Conservation (phyloP, 2,113 vertebrate species). For the Xiphorhynchus elegans region DNA sequence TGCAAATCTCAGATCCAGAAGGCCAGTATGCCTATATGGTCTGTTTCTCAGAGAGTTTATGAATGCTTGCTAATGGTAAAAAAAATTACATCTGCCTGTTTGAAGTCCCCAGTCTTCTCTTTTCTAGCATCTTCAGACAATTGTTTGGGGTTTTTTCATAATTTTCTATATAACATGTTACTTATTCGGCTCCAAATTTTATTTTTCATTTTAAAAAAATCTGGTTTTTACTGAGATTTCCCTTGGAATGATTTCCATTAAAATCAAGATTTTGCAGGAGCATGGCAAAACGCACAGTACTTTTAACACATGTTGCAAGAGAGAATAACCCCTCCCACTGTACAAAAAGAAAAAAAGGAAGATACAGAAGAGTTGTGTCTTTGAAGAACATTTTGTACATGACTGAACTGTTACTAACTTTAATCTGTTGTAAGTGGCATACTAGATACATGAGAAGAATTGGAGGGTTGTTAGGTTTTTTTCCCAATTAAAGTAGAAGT, state of each 20-base stretch:
- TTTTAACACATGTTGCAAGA: neutral
- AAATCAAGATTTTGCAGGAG: neutral
- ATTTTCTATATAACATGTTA: neutral
- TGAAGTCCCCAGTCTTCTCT: neutral
- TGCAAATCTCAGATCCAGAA: neutral
- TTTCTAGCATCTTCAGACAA: neutral
- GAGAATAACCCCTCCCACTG: neutral
- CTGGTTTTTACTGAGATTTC: neutral
- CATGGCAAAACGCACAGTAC: neutral
- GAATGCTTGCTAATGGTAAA: neutral
- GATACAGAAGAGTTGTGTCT: neutral
- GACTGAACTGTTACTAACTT: neutral
- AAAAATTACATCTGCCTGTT: neutral
- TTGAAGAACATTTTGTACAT: neutral
- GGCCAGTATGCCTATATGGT: neutral
- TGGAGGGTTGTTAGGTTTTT: rapidly evolving
- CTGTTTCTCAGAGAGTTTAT: neutral
- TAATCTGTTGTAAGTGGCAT: neutral
- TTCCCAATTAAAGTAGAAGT: neutral
- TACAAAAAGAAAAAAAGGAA: neutral
- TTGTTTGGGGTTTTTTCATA: neutral
- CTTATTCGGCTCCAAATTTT: neutral
- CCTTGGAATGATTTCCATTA: neutral
- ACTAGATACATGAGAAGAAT: neutral
- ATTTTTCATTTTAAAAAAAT: neutral